These are phyloP conservation scores for Tenthredo distinguenda DNA, from an alignment of 2,888 invertebrate species.

Conservation along the genomic window DNA sequence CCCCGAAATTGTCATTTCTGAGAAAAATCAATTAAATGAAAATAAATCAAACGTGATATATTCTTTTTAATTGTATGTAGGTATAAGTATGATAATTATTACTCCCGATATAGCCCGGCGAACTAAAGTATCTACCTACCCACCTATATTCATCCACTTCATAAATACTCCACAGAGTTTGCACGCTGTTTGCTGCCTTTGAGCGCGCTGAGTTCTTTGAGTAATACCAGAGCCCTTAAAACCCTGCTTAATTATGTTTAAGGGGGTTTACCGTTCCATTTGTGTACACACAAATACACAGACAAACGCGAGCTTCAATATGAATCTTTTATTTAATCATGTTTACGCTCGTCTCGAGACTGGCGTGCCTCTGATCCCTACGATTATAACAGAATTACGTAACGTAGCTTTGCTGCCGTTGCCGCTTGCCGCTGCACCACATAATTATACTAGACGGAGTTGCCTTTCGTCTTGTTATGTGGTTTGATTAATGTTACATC, in stretches of 20 bases:
- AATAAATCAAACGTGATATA: background rate
- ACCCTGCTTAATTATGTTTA: slow-evolving; percentile 44
- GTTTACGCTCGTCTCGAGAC: slow-evolving; percentile 47
- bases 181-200: slow-evolving; percentile 41
- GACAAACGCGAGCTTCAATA: slow-evolving; percentile 21
- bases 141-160: slow-evolving; percentile 31
- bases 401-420: slow-evolving; percentile 20
- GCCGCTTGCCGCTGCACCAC: background rate
- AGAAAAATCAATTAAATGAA: background rate
- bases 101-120: slow-evolving; percentile 7
- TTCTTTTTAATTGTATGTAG: background rate
- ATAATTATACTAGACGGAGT: slow-evolving; percentile 18
- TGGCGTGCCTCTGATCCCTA: slow-evolving; percentile 50
- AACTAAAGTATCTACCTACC: background rate
- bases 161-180: slow-evolving; percentile 24
- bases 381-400: slow-evolving; percentile 46
- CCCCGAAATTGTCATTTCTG: background rate
- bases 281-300: background rate
- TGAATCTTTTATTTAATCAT: slow-evolving; percentile 46
- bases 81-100: slow-evolving; percentile 21
- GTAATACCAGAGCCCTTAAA: slow-evolving; percentile 47
- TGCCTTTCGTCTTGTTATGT: slow-evolving; percentile 23
- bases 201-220: slow-evolving; percentile 45
- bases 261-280: slow-evolving; percentile 26
- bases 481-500: slow-evolving; percentile 13